Base-by-base conservation (phyloP, 2,888 invertebrate species). In the Melanophora roralis region DNA sequence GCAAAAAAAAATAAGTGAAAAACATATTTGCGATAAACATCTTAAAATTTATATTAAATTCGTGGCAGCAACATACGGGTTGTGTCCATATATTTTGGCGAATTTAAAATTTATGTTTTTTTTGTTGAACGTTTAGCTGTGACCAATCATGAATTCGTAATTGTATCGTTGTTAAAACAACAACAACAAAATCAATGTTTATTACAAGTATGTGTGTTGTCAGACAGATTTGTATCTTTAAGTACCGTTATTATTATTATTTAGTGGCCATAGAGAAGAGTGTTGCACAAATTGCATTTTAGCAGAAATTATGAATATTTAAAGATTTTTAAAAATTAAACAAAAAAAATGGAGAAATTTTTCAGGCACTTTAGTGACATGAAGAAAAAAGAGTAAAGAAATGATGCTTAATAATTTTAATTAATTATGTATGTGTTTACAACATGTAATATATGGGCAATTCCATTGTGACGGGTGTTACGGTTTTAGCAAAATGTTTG, bases 191-290 rank as follows among this genome's bases (percentile, higher is more conserved):
- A 45, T 51, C 7, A 55, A 47, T 45, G 19, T 27, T 34, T 32
- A 62, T 1, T 21, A 38, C 19, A 55, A 32, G 65, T 62, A 34
- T 60, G 34, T 76, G 76, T 76, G 67, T 73, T 73, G 68, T 76
- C 76, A 76, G 80, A 76, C 76, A 80, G 80, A 80, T 80, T 80
- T 76, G 67, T 80, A 80, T 80, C 80, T 80, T 75, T 73, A 73
- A 76, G 80, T 76, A 73, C 80, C 80, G 76, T 77, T 77, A 77
- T 77, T 77, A n/a, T n/a, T n/a, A 76, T 64, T 55, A 67, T 21
- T 53, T 57, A 55, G 32, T 57, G 55, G 32, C 34, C 45, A 40
- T 19, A 34, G 8, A 38, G 11, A n/a, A n/a, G n/a, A n/a, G n/a
- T n/a, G n/a, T n/a, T 60, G 65, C 51, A 34, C 27, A 73, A 73